Evolutionary conservation across 2,113 vertebrate species (phyloP).

Genomic region (Hoplias malabaricus): DNA sequence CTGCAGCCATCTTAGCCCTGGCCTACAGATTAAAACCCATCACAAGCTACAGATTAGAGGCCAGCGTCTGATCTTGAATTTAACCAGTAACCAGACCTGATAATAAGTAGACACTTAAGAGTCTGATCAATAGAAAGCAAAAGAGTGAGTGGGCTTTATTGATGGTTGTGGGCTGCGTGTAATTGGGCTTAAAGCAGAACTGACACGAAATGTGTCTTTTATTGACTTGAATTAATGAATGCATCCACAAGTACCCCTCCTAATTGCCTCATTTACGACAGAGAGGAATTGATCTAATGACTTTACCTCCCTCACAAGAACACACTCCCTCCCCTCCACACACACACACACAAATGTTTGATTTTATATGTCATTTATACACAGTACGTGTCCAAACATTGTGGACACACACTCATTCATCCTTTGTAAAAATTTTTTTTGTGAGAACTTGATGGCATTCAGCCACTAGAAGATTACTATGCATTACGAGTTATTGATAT

Average conservation of each 20-base stretch:
- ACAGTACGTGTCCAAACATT: no score
- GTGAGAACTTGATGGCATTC: no score
- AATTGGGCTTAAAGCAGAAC: not conserved
- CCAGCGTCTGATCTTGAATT: not conserved
- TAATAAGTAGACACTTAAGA: not conserved
- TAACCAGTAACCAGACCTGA: not conserved
- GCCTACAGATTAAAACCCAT: not conserved
- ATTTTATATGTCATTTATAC: not conserved
- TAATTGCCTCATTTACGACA: not conserved
- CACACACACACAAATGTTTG: not conserved
- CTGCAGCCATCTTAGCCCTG: not conserved
- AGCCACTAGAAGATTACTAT: no score
- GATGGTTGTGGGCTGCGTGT: not conserved
- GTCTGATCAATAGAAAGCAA: not conserved
- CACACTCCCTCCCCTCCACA: not conserved
- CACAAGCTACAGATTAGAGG: not conserved
- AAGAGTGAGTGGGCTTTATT: not conserved
- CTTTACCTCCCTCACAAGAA: not conserved
- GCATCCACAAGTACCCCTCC: not conserved
- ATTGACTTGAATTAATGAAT: conserved; percentile 4
- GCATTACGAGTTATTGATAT: no score
- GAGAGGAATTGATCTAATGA: not conserved
- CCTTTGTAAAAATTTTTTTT: no score
- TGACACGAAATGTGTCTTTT: conserved; percentile 2
- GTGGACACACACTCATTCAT: conserved; percentile 2